Conservation (phyloP, 2,888 invertebrate genomes). For the Athalia rosae region DNA sequence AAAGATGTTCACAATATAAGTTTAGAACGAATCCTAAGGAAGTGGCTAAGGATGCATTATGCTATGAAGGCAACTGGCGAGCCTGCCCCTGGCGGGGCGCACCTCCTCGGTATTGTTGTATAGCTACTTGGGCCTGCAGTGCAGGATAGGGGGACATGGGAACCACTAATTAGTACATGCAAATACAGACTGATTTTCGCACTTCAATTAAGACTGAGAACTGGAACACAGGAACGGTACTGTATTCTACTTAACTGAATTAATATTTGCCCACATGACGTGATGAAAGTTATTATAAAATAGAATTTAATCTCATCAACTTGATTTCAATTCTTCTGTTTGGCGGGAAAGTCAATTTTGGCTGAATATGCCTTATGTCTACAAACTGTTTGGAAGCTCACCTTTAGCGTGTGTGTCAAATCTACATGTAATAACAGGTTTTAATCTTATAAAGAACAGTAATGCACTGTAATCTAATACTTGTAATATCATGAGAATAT, state of each 20-base stretch:
- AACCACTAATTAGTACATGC: constrained; percentile 72
- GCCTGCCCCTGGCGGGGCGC: constrained; percentile 73
- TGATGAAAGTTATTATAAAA: too few species aligned
- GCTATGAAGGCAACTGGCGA: constrained; percentile 72
- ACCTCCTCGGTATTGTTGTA: constrained; percentile 74
- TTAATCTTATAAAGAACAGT: too few species aligned
- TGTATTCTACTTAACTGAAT: constrained; percentile 1
- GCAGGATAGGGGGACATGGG: constrained; percentile 70
- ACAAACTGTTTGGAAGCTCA: too few species aligned
- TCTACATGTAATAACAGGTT: too few species aligned
- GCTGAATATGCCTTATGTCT: too few species aligned
- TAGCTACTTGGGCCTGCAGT: constrained; percentile 72
- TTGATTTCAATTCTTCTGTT: too few species aligned
- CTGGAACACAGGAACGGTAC: constrained; percentile 41
- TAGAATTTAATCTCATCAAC: too few species aligned
- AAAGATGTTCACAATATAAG: constrained; percentile 41
- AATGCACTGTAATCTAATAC: too few species aligned
- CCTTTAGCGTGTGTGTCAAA: too few species aligned
- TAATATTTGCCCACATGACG: neutral
- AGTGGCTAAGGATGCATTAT: constrained; percentile 63
- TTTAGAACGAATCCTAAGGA: constrained; percentile 60
- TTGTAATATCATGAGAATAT: too few species aligned
- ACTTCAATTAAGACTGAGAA: constrained; percentile 33
- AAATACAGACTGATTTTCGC: constrained; percentile 55
- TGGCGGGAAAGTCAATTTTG: too few species aligned